Evolutionary conservation across 2,888 invertebrate genomes (phyloP), one percentile per base, ranked within the genome.

Genomic region (Pantelozetes paolii): DNA sequence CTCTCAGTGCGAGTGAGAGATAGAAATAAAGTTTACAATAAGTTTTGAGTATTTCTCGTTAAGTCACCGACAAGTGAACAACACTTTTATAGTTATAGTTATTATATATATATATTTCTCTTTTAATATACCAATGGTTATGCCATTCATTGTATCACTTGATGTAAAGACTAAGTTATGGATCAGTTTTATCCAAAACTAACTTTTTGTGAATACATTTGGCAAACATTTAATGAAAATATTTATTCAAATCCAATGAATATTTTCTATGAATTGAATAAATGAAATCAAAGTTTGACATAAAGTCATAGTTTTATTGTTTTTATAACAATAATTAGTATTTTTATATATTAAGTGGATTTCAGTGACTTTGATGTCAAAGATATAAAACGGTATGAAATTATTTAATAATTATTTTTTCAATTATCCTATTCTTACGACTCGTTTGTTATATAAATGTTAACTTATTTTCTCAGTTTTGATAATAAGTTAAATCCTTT

Each of bases 31-130:
- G 59, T 32, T 32, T 30, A 62, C 59, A 62, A 62, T 30, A 62
- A 62, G 32, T 54, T 54, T 54, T n/a, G 20, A 50, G 50, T 50
- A 32, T 62, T 62, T 32, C 15, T n/a, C n/a, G 26, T 59, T 67
- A 67, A 40, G 40, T 40, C 67, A 42, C 67, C 40, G 26, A 67
- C 67, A 67, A 67, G 67, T 67, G 67, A 67, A 67, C 67, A 67
- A 67, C 40, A 28, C 18, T 62, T 62, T 13, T 62, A 62, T 62
- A 32, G 59, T 62, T n/a, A 62, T 32, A 5, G 18, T 30, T 62
- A 32, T 32, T 30, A 30, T 32, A 62, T 30, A 62, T 23, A 40
- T 42, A 32, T n/a, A 15, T 36, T 28, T 32, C 9, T n/a, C 18
- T 30, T 64, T 8, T 6, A 36, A 36, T 20, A 2, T 15, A 30